phyloP scores from a whole-genome alignment of 2,888 invertebrate species.

The Exocentrus adspersus region DNA sequence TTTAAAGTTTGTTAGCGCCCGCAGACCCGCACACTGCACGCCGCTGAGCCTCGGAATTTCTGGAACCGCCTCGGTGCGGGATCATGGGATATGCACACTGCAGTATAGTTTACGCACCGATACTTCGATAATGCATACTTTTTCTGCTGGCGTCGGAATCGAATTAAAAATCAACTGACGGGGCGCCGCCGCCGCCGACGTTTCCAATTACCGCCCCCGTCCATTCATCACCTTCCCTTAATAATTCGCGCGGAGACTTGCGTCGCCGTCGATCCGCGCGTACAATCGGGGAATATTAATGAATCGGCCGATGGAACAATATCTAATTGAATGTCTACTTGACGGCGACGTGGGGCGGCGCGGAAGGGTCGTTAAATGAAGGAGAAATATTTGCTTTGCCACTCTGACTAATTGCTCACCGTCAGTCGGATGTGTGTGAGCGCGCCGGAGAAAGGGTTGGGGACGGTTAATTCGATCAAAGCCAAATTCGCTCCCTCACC shows the following conservation, averaged over 20 bases:
- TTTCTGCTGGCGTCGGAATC: not conserved
- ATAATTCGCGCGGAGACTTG: not conserved
- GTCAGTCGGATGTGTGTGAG: conserved; percentile 22
- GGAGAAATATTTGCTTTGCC: conserved; percentile 40
- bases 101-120: too few relatives aligned
- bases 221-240: not conserved
- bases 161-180: not conserved
- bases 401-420: conserved; percentile 41
- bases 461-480: not conserved
- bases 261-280: conserved; percentile 8
- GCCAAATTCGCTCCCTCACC: too few relatives aligned
- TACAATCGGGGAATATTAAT: conserved; percentile 21
- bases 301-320: conserved; percentile 29
- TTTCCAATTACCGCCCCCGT: not conserved
- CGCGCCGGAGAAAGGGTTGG: too few relatives aligned
- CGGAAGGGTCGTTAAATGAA: conserved; percentile 31
- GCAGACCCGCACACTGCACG: too few relatives aligned
- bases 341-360: conserved; percentile 34
- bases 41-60: too few relatives aligned
- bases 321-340: conserved; percentile 36
- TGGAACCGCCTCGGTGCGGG: too few relatives aligned
- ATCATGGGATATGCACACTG: too few relatives aligned
- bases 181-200: not conserved
- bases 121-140: too few relatives aligned
- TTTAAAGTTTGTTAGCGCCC: too few relatives aligned